These are phyloP conservation scores for Asteroscopus sphinx DNA, from an alignment of 2,888 invertebrate genomes.

Conservation along the genomic window DNA sequence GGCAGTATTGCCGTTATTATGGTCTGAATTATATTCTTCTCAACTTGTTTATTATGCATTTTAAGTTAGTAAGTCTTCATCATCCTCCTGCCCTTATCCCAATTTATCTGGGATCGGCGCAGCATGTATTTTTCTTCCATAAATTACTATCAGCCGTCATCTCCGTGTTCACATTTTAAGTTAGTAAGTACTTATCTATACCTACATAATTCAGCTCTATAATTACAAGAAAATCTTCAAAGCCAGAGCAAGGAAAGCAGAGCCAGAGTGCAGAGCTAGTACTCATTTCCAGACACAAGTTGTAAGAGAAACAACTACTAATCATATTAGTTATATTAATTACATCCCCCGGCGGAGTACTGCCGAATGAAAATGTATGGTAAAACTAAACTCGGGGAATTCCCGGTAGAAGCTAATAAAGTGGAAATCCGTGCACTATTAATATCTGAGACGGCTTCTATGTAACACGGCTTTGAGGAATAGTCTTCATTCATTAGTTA, in stretches of 20 bases:
- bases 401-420: conserved; percentile 64
- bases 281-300: conserved; percentile 57
- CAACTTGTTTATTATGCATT: no score
- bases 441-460: conserved; percentile 36
- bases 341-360: conserved; percentile 78
- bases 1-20: no score
- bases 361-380: conserved; percentile 87
- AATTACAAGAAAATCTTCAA: neutral
- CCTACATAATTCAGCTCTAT: no score
- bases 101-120: no score
- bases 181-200: no score
- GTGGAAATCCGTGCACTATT: conserved; percentile 55
- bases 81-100: no score
- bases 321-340: conserved; percentile 88
- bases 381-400: conserved; percentile 59
- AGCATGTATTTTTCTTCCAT: no score
- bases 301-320: conserved; percentile 81
- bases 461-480: conserved; percentile 29
- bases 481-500: conserved; percentile 20
- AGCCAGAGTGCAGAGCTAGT: conserved; percentile 19
- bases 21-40: no score
- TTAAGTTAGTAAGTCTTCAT: no score
- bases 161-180: no score
- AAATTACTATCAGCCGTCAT: no score
- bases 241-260: no score